Evolutionary conservation across 2,888 invertebrate genomes (phyloP).

Genomic region (Drosophila quinaria): DNA sequence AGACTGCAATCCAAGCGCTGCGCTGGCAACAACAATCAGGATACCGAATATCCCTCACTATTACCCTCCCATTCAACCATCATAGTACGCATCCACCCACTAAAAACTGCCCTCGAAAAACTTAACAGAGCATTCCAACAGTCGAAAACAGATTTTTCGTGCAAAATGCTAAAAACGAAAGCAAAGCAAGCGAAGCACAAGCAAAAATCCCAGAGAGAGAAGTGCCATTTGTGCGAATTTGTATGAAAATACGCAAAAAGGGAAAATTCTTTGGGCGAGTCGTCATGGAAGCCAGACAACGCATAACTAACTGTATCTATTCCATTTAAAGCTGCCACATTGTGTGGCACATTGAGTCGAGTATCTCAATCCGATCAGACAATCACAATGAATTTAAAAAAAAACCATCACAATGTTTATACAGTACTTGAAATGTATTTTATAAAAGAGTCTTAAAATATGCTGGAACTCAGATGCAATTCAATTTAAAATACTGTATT

Average conservation of each 20-base stretch:
- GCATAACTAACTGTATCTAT: conserved; percentile 44
- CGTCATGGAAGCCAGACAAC: conserved; percentile 17
- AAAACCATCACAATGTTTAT: conserved; percentile 1
- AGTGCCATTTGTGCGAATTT: conserved; percentile 4
- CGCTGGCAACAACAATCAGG: conserved; percentile 30
- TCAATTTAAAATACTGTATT: background rate
- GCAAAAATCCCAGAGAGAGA: background rate
- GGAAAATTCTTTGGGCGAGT: conserved; percentile 16
- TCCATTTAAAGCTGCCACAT: conserved; percentile 38
- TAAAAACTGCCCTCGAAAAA: conserved; percentile 32
- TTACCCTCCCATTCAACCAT: background rate
- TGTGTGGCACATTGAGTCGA: conserved; percentile 3
- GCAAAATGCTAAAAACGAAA: conserved; percentile 35
- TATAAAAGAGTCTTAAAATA: background rate
- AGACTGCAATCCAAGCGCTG: conserved; percentile 51
- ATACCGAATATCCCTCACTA: background rate
- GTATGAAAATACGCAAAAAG: conserved; percentile 2
- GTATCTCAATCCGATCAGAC: conserved; percentile 27
- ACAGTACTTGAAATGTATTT: conserved; percentile 13
- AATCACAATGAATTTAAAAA: conserved; percentile 14
- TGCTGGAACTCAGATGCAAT: background rate
- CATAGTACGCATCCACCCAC: conserved; percentile 13
- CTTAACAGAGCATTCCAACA: conserved; percentile 55
- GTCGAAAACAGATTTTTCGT: conserved; percentile 70
- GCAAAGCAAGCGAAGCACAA: conserved; percentile 10